A percentile compares a stretch with the other conserved stretches of the same genome.
Conservation (phyloP, 2,113 vertebrate genomes). For the Plestiodon gilberti region DNA sequence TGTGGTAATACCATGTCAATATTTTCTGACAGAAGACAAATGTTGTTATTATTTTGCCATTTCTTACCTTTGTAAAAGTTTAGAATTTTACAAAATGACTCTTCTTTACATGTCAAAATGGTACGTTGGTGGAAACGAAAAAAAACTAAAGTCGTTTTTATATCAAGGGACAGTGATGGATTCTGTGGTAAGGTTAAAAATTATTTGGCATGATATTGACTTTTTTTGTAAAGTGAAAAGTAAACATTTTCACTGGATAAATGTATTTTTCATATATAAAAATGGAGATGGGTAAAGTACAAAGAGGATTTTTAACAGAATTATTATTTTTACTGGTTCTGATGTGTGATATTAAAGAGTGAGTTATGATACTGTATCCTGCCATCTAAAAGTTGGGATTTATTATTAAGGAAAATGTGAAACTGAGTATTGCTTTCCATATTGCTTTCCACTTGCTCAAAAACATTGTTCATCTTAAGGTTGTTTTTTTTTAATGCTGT, state of each 20-base stretch:
- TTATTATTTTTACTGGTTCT: slow-evolving; percentile 38
- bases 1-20: slow-evolving; percentile 92
- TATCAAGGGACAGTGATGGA: slow-evolving; percentile 66
- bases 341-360: slow-evolving; percentile 30
- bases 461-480: not conserved
- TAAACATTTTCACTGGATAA: slow-evolving; percentile 61
- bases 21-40: slow-evolving; percentile 93
- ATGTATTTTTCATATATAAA: slow-evolving; percentile 43
- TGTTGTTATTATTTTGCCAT: slow-evolving; percentile 95
- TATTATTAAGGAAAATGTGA: slow-evolving; percentile 5
- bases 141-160: slow-evolving; percentile 61
- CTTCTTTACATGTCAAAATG: slow-evolving; percentile 82
- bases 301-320: slow-evolving; percentile 8
- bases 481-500: not conserved
- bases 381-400: not conserved
- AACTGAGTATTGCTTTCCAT: not conserved
- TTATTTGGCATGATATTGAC: slow-evolving; percentile 53
- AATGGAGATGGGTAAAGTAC: slow-evolving; percentile 3
- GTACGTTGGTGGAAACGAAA: slow-evolving; percentile 62
- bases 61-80: slow-evolving; percentile 87
- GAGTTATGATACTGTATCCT: slow-evolving; percentile 23
- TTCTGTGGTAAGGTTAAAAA: slow-evolving; percentile 66
- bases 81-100: slow-evolving; percentile 81
- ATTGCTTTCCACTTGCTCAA: not conserved
- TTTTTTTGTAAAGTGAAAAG: slow-evolving; percentile 54